Evolutionary conservation across 2,797 vertebrate species (phyloP), one percentile per base, ranked within the genome.

Genomic region (Syndactyla subalaris): DNA sequence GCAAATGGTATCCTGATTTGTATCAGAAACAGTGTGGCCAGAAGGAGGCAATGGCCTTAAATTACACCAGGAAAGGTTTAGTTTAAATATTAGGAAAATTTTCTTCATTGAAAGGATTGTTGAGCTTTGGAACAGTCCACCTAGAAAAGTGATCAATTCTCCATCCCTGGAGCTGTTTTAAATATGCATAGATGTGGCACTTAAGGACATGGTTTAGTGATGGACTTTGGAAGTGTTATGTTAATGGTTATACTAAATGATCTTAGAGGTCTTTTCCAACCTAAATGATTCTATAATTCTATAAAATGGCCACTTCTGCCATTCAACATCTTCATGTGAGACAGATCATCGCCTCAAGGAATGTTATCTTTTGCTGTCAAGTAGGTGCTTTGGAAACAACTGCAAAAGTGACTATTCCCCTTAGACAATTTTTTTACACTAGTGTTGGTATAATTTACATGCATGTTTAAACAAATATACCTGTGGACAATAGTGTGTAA

Each of bases 241-340:
- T 30, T 57, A 70, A 39, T 57, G 36, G 29, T 3, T 83, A 29
- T 51, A 45, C 12, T 34, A 24, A 26, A 21, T 38, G 29, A 6
- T 45, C 21, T 45, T 39, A 45, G 29, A 63, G 24, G 20, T 18
- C 2, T 58, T 71, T 65, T 77, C n/a, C 17, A 16, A 45, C 12
- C 8, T 30, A 39, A 76, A 39, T 58, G 12, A 39, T 45, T 51
- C 43, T 15, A 12, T 51, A 38, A 63, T 51, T 76, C 20, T 51
- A 5, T 58, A 9, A 39, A 17, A 7, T 23, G 29, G 15, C 45
- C 0, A 0, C 23, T 85, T 52, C 48, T 85, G n/a, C 62, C 41
- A 65, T 65, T 30, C n/a, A 57, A 24, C 13, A 30, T 15, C 27
- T 85, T 61, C 10, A 14, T 20, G 18, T 1, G 1, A 48, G 55